These are phyloP conservation scores for Drosophila rellima DNA, from an alignment of 2,888 invertebrate genomes.

Conservation along the genomic window DNA sequence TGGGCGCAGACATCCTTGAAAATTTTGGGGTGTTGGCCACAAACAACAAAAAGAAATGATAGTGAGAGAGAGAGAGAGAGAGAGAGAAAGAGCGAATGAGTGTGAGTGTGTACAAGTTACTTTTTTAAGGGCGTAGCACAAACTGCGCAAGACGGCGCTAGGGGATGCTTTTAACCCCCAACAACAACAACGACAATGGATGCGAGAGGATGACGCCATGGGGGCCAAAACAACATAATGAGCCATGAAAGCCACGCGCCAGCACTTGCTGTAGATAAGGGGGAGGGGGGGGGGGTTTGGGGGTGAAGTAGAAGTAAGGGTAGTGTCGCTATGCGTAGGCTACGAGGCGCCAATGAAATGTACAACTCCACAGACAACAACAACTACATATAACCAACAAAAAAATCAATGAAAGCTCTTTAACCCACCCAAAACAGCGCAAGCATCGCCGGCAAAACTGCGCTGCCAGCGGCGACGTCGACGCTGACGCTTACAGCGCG, in stretches of 20 bases:
- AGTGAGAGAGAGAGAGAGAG: background rate
- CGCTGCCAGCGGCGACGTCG: background rate
- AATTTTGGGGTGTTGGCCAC: slow-evolving; percentile 48
- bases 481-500: slow-evolving; percentile 18
- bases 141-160: slow-evolving; percentile 66
- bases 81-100: slow-evolving; percentile 20
- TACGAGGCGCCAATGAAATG: slow-evolving; percentile 57
- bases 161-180: slow-evolving; percentile 41
- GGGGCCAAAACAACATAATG: slow-evolving; percentile 52
- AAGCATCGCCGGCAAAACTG: slow-evolving; percentile 29
- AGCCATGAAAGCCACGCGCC: slow-evolving; percentile 75
- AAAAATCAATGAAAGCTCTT: slow-evolving; percentile 70
- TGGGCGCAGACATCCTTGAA: slow-evolving; percentile 66
- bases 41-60: background rate
- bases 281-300: background rate
- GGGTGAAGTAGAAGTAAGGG: background rate
- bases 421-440: slow-evolving; percentile 11
- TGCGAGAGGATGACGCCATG: slow-evolving; percentile 75
- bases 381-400: background rate
- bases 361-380: slow-evolving; percentile 14
- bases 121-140: slow-evolving; percentile 54
- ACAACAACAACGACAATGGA: background rate
- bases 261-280: slow-evolving; percentile 20
- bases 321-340: slow-evolving; percentile 43
- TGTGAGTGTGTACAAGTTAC: slow-evolving; percentile 5